Conservation (phyloP, 2,797 vertebrate genomes). For the Prionace glauca region DNA sequence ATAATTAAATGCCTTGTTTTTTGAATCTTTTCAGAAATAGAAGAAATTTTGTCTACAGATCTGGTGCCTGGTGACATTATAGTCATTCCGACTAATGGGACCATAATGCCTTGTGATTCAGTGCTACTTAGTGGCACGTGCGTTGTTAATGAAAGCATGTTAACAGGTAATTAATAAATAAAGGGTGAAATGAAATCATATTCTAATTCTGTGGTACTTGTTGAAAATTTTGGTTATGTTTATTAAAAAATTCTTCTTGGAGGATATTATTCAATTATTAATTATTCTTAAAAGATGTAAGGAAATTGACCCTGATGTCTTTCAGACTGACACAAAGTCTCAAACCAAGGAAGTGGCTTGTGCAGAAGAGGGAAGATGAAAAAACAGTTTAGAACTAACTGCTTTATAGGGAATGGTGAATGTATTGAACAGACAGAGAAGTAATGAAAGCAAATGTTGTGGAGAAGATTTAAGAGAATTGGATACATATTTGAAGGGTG, state of each 20-base stretch:
- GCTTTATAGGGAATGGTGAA: background rate
- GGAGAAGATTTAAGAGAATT: background rate
- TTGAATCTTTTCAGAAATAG: constrained; percentile 63
- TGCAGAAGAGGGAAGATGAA: background rate
- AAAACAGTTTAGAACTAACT: background rate
- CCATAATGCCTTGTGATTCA: constrained; percentile 93
- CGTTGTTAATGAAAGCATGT: constrained; percentile 98
- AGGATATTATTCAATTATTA: background rate
- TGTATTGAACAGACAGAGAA: background rate
- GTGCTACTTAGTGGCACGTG: constrained; percentile 91
- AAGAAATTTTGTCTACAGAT: constrained; percentile 90
- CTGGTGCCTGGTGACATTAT: constrained; percentile 91
- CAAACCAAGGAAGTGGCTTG: background rate
- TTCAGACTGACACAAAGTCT: background rate
- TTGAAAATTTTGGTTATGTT: background rate
- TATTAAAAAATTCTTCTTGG: background rate
- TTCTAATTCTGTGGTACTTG: background rate
- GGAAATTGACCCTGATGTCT: background rate
- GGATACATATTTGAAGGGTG: background rate
- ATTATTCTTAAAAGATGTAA: background rate
- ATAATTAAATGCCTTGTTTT: background rate
- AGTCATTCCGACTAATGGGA: constrained; percentile 87
- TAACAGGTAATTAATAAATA: constrained; percentile 72
- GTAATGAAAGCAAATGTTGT: background rate
- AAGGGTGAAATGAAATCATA: background rate